phyloP scores from a whole-genome alignment of 2,888 invertebrate genomes.

The Diabrotica balteata region DNA sequence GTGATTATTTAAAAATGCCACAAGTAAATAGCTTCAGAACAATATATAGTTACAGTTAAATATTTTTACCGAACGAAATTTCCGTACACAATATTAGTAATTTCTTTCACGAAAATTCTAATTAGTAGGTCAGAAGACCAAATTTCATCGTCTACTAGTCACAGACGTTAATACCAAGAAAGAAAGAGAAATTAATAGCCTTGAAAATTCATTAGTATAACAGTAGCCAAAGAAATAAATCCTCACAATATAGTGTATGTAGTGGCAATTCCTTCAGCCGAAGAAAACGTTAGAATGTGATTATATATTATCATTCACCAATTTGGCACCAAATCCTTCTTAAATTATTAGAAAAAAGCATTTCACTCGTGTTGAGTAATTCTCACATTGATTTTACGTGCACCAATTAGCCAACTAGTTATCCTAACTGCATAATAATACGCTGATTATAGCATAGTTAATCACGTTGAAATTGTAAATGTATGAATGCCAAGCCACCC shows the following conservation, averaged over 20 bases:
- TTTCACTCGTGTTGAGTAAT: slow-evolving; percentile 5
- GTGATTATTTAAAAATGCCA: no score
- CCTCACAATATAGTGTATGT: background rate
- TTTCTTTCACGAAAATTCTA: slow-evolving; percentile 4
- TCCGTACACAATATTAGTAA: background rate
- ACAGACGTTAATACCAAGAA: background rate
- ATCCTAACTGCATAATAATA: slow-evolving; percentile 5
- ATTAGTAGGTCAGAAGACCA: slow-evolving; percentile 5
- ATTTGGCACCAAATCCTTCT: background rate
- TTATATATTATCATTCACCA: background rate
- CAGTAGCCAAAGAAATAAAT: no score
- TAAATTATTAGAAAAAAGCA: slow-evolving; percentile 1
- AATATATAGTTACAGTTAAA: no score
- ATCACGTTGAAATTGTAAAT: background rate
- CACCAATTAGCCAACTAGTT: slow-evolving; percentile 1
- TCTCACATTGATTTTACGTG: background rate
- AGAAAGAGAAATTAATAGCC: slow-evolving; percentile 10
- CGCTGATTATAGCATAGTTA: slow-evolving; percentile 6
- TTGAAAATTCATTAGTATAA: no score
- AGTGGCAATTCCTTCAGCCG: background rate
- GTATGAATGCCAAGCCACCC: background rate
- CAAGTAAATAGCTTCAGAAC: no score
- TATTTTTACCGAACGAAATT: background rate
- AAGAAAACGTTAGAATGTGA: background rate
- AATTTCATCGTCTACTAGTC: slow-evolving; percentile 10